phyloP scores from a whole-genome alignment of 1,140 invertebrate genomes.

The Cherax quadricarinatus region DNA sequence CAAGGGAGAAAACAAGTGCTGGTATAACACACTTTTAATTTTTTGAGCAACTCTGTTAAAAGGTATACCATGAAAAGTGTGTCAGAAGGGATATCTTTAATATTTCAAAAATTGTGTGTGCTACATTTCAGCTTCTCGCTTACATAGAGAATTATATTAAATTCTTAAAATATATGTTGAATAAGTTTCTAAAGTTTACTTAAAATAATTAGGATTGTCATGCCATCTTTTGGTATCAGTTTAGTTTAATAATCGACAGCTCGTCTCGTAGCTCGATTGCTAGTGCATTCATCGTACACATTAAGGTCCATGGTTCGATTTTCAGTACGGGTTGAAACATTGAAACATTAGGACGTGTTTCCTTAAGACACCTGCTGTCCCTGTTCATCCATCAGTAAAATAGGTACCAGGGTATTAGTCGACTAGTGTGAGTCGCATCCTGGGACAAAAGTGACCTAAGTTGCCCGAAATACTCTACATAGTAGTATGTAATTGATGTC shows the following conservation, averaged over 20 bases:
- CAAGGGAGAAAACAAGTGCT: no score
- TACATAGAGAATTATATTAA: not conserved
- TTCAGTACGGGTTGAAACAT: not conserved
- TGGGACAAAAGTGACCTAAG: no score
- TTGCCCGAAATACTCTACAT: no score
- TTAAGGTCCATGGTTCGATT: not conserved
- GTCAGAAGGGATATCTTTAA: not conserved
- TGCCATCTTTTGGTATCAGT: not conserved
- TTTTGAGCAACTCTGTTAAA: not conserved
- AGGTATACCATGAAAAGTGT: not conserved
- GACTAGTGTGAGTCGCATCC: no score
- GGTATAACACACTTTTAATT: not conserved
- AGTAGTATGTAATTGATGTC: no score
- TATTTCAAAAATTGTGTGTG: not conserved
- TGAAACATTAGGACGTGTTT: no score
- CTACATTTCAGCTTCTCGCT: not conserved
- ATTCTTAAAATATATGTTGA: not conserved
- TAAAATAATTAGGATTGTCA: not conserved
- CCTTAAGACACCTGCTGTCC: no score
- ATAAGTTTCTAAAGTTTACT: not conserved
- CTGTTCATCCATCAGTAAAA: no score
- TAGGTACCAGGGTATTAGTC: no score
- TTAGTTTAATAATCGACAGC: not conserved
- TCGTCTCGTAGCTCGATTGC: not conserved
- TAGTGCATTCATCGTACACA: not conserved